Evolutionary conservation across 2,113 vertebrate genomes (phyloP).

Genomic region (Rhinolophus ferrumequinum): DNA sequence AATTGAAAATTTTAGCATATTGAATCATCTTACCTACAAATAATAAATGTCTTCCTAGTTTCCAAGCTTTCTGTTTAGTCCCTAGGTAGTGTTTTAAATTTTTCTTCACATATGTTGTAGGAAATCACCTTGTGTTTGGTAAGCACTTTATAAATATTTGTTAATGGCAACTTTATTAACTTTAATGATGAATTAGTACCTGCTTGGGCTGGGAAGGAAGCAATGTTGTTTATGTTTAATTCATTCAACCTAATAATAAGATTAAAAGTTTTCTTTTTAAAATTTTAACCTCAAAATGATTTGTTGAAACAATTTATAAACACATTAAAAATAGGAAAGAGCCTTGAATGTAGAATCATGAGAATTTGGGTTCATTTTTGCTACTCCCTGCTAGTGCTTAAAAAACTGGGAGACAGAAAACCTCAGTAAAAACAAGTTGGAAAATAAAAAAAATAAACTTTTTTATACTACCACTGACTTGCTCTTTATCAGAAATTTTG

Average conservation of each 20-base stretch:
- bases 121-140: background rate
- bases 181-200: background rate
- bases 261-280: background rate
- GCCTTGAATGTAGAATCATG: background rate
- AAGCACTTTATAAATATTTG: conserved; percentile 35
- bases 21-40: background rate
- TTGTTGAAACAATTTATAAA: background rate
- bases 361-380: background rate
- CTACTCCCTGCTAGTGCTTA: background rate
- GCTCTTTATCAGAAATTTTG: background rate
- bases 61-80: background rate
- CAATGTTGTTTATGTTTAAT: conserved; percentile 17
- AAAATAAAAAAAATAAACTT: background rate
- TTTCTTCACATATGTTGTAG: background rate
- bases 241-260: background rate
- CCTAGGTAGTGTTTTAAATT: background rate
- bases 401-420: background rate
- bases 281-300: background rate
- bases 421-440: background rate
- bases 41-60: background rate
- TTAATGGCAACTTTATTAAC: background rate
- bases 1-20: background rate
- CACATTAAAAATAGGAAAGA: background rate
- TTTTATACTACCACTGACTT: background rate
- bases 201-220: background rate